Percentiles rank a stretch among this genome's conserved stretches.
Conservation (phyloP, 2,888 invertebrate species). For the Cerceris rybyensis region DNA sequence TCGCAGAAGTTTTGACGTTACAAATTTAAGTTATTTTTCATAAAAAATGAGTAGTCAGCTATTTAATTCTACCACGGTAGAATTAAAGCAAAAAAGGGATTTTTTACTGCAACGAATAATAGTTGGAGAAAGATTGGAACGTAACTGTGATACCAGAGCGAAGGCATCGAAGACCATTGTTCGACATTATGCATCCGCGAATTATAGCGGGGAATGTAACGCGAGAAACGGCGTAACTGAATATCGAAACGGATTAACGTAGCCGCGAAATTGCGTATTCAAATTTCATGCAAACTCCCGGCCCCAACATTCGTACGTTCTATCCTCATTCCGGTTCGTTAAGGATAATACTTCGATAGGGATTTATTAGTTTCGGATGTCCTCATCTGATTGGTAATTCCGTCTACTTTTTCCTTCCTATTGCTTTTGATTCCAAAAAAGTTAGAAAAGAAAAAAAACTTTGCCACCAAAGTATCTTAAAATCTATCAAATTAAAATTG, state of each 20-base stretch:
- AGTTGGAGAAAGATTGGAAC: not conserved
- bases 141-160: not conserved
- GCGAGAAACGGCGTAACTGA: conserved; percentile 38
- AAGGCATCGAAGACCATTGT: not conserved
- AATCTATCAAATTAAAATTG: not conserved
- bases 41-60: no score
- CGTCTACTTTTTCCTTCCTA: conserved; percentile 1
- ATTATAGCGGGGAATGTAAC: conserved; percentile 28
- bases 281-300: conserved; percentile 42
- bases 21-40: no score
- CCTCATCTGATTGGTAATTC: conserved; percentile 23
- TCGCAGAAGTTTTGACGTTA: no score
- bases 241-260: conserved; percentile 46
- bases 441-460: not conserved
- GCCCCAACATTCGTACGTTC: not conserved
- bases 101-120: not conserved
- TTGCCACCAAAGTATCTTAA: not conserved
- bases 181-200: not conserved
- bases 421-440: not conserved
- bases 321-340: conserved; percentile 33
- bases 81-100: no score
- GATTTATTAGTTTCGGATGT: conserved; percentile 21
- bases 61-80: no score
- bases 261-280: conserved; percentile 26
- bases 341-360: conserved; percentile 26